phyloP scores from a whole-genome alignment of 2,113 vertebrate genomes.

The Gulo gulo region DNA sequence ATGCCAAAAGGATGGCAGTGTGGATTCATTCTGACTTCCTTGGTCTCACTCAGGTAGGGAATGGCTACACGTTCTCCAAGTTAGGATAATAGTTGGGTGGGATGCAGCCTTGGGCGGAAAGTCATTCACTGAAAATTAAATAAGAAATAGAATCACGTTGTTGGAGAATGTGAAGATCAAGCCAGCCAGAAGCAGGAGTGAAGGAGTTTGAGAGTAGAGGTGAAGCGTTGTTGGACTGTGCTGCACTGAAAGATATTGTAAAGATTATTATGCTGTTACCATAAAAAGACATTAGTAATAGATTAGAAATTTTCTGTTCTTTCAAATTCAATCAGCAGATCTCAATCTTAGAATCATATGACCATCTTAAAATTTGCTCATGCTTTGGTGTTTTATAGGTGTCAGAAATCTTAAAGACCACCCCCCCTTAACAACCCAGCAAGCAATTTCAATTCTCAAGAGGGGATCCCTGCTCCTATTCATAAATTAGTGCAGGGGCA shows the following conservation, averaged over 20 bases:
- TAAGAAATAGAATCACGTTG: background rate
- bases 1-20: background rate
- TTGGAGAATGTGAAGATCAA: background rate
- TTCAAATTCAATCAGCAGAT: background rate
- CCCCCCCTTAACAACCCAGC: background rate
- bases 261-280: background rate
- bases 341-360: background rate
- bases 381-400: background rate
- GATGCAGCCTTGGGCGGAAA: background rate
- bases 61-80: background rate
- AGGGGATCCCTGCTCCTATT: background rate
- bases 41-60: background rate
- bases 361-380: background rate
- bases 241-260: background rate
- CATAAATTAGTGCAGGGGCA: background rate
- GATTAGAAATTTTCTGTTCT: background rate
- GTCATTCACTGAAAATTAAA: background rate
- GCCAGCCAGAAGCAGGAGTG: background rate
- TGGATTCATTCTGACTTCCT: background rate
- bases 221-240: background rate
- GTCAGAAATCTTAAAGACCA: background rate
- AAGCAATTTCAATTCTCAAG: background rate
- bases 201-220: background rate
- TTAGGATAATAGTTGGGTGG: background rate
- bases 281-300: background rate